Evolutionary conservation across 1,140 invertebrate species (phyloP), one percentile per base, ranked within the genome.

Genomic region (Nymphalis io): DNA sequence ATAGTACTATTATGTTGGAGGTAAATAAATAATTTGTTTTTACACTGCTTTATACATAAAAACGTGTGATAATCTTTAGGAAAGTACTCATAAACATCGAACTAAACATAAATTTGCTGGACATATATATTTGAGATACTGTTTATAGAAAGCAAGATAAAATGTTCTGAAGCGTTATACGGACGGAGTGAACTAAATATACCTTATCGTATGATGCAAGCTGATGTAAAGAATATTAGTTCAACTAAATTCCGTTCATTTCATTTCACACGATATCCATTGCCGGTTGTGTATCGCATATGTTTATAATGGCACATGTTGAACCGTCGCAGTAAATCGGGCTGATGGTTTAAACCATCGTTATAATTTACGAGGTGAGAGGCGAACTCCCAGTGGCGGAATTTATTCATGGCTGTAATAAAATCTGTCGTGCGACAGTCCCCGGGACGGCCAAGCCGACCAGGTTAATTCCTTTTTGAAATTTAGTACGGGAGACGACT

Each of bases 401-500:
- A 87, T 87, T 85, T 85, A 87, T 87, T 85, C 85, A 87, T 85
- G 80, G 75, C 72, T 72, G 78, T 85, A 84, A 87, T 85, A 84
- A 85, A 85, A 84, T 84, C 81, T 84, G 82, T 78, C 82, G 80
- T 66, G 74, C 72, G 65, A 76, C 80, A 73, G 73, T 82, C 78
- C 78, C 75, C 73, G 78, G 59, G 68, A 61, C 67, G 72, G 53
- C 66, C 59, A 64, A 67, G 68, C 69, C 76, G 75, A 73, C 70
- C 75, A 79, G 81, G 83, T 85, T 83, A 82, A 82, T 81, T 83
- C 74, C 78, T 82, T 84, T 87, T 87, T 82, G 78, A 81, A 87
- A 80, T 80, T 82, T 74, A 76, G 77, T 75, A 73, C 72, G 68
- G 63, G 68, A 78, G 70, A 70, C 74, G 73, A 75, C 70, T 80